Evolutionary conservation across 2,888 invertebrate genomes (phyloP).

Genomic region (Thymelicus sylvestris): DNA sequence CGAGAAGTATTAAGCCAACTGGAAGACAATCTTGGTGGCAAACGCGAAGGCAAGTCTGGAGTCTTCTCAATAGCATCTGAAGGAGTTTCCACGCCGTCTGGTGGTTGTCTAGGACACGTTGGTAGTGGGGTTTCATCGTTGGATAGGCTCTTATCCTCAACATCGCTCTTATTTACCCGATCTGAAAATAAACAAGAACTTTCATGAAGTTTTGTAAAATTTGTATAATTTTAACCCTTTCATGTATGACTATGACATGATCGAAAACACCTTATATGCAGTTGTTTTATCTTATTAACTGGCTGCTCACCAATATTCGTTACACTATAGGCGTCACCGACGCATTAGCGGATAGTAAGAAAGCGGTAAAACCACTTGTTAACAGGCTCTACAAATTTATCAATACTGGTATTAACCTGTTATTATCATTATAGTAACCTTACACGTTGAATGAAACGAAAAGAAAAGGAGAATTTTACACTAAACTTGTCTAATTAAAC

Average conservation of each 20-base stretch:
- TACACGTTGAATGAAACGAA: not conserved
- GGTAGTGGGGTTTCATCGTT: constrained; percentile 79
- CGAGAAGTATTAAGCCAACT: constrained; percentile 63
- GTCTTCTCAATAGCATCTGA: constrained; percentile 86
- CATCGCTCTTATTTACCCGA: constrained; percentile 75
- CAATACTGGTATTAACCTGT: constrained; percentile 54
- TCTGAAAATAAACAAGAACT: constrained; percentile 60
- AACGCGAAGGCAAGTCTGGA: constrained; percentile 68
- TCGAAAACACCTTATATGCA: no score
- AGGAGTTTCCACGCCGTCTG: constrained; percentile 93
- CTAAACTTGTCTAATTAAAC: constrained; percentile 1
- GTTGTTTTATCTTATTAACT: no score
- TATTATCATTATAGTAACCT: constrained; percentile 48
- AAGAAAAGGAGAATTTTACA: not conserved
- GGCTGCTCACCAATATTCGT: no score
- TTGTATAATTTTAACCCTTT: no score
- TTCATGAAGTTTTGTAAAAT: not conserved
- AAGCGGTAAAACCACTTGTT: no score
- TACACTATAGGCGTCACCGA: no score
- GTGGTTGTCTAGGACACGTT: constrained; percentile 90
- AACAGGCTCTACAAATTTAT: constrained; percentile 41
- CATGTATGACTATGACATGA: not conserved
- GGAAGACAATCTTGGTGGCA: constrained; percentile 65
- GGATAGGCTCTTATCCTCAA: constrained; percentile 78
- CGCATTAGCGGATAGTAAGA: no score